These are phyloP conservation scores for Hyaena hyaena DNA, from an alignment of 2,113 vertebrate genomes.

Conservation along the genomic window DNA sequence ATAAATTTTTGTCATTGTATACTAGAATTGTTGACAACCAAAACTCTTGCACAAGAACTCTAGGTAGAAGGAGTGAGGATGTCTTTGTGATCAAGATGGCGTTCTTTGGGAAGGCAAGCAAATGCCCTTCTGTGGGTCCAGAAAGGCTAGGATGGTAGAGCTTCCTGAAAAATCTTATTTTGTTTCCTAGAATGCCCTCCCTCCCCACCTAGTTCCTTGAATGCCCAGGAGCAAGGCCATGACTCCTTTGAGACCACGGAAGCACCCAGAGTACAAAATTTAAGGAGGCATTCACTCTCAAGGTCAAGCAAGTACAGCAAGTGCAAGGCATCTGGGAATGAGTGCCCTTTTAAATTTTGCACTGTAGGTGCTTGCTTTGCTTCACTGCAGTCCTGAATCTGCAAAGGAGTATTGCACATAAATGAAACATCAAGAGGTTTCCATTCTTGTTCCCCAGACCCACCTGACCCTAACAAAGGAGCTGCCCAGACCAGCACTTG, in stretches of 20 bases:
- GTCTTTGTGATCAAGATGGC: background rate
- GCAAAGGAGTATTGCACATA: background rate
- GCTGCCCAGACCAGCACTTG: background rate
- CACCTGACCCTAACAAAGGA: background rate
- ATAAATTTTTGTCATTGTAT: slow-evolving; percentile 17
- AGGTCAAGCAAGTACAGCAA: background rate
- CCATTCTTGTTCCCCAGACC: background rate
- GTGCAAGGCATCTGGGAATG: background rate
- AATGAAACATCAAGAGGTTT: background rate
- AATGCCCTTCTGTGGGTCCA: background rate
- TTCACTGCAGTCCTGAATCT: background rate
- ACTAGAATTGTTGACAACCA: background rate
- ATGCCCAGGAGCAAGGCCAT: background rate
- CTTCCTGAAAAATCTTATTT: background rate
- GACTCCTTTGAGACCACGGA: background rate
- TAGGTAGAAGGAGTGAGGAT: background rate
- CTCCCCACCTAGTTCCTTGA: background rate
- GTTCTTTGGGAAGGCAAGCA: background rate
- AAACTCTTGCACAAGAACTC: slow-evolving; percentile 16
- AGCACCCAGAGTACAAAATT: background rate
- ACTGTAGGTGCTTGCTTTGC: background rate
- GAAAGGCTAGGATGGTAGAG: background rate
- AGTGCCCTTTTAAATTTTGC: slow-evolving; percentile 1
- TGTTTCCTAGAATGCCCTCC: background rate
- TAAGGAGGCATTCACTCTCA: background rate